Base-by-base conservation (phyloP, 2,113 vertebrate species). In the Cebidichthys violaceus region DNA sequence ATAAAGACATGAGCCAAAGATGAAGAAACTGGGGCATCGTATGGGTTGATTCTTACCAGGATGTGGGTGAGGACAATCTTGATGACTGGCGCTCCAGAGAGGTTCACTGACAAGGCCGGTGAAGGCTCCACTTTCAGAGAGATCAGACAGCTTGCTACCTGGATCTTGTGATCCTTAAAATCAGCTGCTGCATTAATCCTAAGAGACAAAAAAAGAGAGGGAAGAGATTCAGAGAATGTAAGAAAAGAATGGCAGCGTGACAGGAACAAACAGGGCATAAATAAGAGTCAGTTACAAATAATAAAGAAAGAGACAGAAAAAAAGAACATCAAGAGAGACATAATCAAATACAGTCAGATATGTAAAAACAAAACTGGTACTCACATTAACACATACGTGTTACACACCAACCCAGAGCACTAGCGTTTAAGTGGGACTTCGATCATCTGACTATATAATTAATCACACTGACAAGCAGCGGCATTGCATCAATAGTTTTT, bases 91-190 rank as follows among this genome's bases (percentile, higher is more conserved):
- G 94, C 92, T 15, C 95, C 96, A 0, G 96, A 98, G 18, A 99
- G 95, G 76, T 97, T 97, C 79, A 86, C 52, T 27, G 96, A 96
- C 55, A 99, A 72, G 9, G 85, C 84, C 0, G 97, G 98, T 0
- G 89, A 93, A 0, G 98, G 98, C 2, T 97, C 96, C 88, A 99
- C 96, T 83, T 97, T 97, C 77, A 99, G 78, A 17, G 98, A 98
- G 66, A 99, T 97, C 2, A 99, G 92, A 11, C 47, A 91, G 84
- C 98, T 99, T 70, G 94, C 93, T 1, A 96, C 95, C 15, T 96
- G 97, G 73, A 99, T 96, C 85, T 90, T 87, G 76, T 94, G 92
- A 20, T 94, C 94, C 75, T 93, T 94, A 89, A 95, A 94, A 43
- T 93, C 80, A 20, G 86, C 71, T 0, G 97, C 96, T 85, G 95